A percentile compares a stretch with the other conserved stretches of the same genome.
phyloP scores from a whole-genome alignment of 2,113 vertebrate species.

The Pogonocichla stellata region DNA sequence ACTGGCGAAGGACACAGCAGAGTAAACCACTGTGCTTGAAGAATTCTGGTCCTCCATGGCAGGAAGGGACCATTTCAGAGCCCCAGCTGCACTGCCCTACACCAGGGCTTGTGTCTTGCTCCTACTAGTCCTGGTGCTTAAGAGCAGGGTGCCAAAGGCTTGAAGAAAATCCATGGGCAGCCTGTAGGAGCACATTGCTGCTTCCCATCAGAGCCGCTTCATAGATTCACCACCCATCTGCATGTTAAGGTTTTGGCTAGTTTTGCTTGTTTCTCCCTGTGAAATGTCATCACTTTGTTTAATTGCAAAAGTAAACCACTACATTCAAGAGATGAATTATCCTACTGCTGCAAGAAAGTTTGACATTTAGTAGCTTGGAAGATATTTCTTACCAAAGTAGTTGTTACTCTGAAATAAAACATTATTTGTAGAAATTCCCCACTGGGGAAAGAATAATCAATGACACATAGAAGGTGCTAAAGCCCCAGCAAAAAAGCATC shows the following conservation, averaged over 20 bases:
- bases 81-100: fast-evolving
- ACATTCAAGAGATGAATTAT: neutral
- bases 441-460: neutral
- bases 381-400: neutral
- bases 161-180: neutral
- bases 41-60: neutral
- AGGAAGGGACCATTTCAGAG: neutral
- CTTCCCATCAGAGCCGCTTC: neutral
- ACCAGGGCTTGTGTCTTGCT: neutral
- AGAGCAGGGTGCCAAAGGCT: neutral
- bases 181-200: neutral
- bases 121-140: neutral
- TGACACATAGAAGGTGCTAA: neutral
- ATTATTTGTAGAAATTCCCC: constrained; percentile 1
- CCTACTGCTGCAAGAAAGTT: neutral
- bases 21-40: neutral
- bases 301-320: constrained; percentile 2
- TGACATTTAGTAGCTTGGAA: neutral
- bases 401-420: constrained; percentile 24
- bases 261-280: neutral
- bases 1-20: neutral
- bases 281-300: constrained; percentile 27
- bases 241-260: neutral
- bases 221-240: neutral
- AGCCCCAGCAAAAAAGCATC: neutral